Evolutionary conservation across 1,140 invertebrate genomes (phyloP), one percentile per base, ranked within the genome.

Genomic region (Macrobrachium nipponense): DNA sequence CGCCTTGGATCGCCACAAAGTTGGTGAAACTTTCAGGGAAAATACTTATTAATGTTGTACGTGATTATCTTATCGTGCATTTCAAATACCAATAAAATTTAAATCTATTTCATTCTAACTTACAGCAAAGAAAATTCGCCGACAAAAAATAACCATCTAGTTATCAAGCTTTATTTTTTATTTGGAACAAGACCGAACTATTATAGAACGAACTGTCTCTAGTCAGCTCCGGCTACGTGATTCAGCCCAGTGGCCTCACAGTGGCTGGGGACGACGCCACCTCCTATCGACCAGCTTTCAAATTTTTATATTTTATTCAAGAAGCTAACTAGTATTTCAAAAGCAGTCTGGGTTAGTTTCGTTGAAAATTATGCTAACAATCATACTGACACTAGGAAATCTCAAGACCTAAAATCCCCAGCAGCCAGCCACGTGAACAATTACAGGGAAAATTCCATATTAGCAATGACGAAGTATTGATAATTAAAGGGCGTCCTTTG

Each of bases 261-360:
- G 61, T 66, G 87, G 70, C 87, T 88, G 80, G 87, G 87, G 87
- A 88, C 87, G 87, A 88, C 87, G 87, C 87, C 82, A 85, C 62
- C 87, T 86, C 82, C 87, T 88, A 88, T 88, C 87, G 87, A 88
- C 87, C 87, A 88, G 87, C 87, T 88, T 88, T 88, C 87, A 88
- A 86, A 88, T 84, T 88, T 88, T 88, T 85, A 86, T 88, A 88
- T 88, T 88, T 88, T 88, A 88, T 88, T 86, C 82, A 88, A 76
- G 82, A 86, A 85, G 61, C 87, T 85, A 88, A 73, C 82, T 81
- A 88, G 78, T 73, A 80, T 81, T 84, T 64, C 23, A 44, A 17
- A 75, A 73, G 62, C 23, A 73, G 58, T 80, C 43, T 51, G n/a
- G 60, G 62, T 61, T 36, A 72, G 77, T 80, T 62, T 73, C 18